Conservation (phyloP, 2,113 vertebrate species). For the Setophaga kirtlandii region DNA sequence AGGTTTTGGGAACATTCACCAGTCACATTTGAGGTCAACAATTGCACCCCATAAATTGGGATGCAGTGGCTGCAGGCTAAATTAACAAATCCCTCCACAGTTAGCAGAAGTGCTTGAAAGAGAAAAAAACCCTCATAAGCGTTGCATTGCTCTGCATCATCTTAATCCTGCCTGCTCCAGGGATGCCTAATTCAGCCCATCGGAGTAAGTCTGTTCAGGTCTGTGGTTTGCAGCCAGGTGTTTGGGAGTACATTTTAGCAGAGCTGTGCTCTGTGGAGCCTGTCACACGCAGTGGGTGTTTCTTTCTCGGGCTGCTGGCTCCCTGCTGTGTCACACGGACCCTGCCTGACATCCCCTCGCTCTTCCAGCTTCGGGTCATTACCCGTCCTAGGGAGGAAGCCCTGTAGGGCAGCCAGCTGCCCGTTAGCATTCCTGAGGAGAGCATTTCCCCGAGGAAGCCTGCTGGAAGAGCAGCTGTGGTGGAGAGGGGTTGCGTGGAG, state of each 20-base stretch:
- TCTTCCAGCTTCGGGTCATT: background rate
- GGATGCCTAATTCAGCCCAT: background rate
- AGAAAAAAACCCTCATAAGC: background rate
- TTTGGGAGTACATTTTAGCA: background rate
- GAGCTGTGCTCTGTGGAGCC: background rate
- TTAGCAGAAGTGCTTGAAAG: background rate
- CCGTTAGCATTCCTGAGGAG: background rate
- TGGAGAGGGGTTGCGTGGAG: background rate
- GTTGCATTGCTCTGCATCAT: background rate
- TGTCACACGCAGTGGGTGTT: background rate
- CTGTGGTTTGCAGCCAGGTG: background rate
- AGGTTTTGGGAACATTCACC: background rate
- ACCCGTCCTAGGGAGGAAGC: background rate
- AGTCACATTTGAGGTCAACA: background rate
- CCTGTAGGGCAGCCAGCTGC: background rate
- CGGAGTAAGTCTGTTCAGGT: background rate
- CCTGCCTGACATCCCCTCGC: background rate
- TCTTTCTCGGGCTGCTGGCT: background rate
- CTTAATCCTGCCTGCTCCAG: background rate
- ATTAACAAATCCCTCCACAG: background rate
- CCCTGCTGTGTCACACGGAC: background rate
- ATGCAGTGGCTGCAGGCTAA: background rate
- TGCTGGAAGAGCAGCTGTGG: background rate
- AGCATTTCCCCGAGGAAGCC: background rate
- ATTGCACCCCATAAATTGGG: background rate